Evolutionary conservation across 2,888 invertebrate genomes (phyloP).

Genomic region (Myopa tessellatipennis): DNA sequence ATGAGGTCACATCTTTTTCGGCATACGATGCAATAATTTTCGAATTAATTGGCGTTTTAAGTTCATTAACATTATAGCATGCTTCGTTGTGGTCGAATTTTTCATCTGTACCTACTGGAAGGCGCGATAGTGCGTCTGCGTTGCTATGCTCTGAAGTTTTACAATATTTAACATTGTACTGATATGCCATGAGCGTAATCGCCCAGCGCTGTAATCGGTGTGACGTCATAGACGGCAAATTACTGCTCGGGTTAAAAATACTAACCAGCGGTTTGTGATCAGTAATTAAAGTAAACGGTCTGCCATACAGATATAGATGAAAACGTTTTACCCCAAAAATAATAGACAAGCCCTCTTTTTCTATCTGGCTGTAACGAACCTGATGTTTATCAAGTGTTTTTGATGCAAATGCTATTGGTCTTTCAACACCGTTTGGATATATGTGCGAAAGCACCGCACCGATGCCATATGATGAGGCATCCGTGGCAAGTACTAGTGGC

Average conservation of each 20-base stretch:
- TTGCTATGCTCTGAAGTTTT: slow-evolving; percentile 33
- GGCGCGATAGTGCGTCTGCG: slow-evolving; percentile 32
- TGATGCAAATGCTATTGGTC: too few relatives aligned
- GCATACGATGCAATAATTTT: not conserved
- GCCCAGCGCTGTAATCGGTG: slow-evolving; percentile 23
- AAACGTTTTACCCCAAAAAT: slow-evolving; percentile 29
- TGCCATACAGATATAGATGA: too few relatives aligned
- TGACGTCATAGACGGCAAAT: too few relatives aligned
- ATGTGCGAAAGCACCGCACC: too few relatives aligned
- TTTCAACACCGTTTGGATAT: too few relatives aligned
- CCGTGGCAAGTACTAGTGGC: too few relatives aligned
- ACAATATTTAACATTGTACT: slow-evolving; percentile 17
- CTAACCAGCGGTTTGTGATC: too few relatives aligned
- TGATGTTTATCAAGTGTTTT: slow-evolving; percentile 16
- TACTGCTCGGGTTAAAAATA: too few relatives aligned
- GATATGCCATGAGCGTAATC: slow-evolving; percentile 30
- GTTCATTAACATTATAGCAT: not conserved
- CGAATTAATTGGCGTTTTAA: slow-evolving; percentile 19
- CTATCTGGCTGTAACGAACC: slow-evolving; percentile 6
- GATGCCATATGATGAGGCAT: too few relatives aligned
- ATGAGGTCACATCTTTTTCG: not conserved
- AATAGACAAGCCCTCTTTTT: slow-evolving; percentile 20
- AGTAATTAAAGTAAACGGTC: too few relatives aligned
- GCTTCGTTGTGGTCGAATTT: slow-evolving; percentile 41
- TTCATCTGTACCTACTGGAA: slow-evolving; percentile 33